Conservation (phyloP, 2,797 vertebrate species). For the Sebastes jordani region DNA sequence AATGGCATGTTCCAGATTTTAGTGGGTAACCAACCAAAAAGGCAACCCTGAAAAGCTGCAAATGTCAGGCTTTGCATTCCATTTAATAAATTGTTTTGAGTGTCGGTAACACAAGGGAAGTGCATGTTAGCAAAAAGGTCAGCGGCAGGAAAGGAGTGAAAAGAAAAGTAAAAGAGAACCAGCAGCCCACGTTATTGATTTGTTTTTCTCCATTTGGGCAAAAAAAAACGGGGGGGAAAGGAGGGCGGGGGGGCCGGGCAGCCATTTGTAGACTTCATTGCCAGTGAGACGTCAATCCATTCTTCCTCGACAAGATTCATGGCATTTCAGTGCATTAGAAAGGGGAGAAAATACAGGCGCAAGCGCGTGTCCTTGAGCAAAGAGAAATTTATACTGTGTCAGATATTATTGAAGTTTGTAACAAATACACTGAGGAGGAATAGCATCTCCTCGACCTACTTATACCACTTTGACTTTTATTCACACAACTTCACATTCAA, state of each 20-base stretch:
- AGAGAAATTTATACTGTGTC: conserved; percentile 74
- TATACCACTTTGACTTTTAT: conserved; percentile 43
- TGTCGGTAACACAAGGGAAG: conserved; percentile 60
- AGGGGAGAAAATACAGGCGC: conserved; percentile 38
- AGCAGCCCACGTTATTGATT: conserved; percentile 72
- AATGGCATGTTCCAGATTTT: conserved; percentile 60
- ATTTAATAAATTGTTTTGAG: conserved; percentile 66
- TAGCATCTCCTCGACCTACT: conserved; percentile 61
- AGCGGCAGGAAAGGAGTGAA: conserved; percentile 44
- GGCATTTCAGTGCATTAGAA: conserved; percentile 66
- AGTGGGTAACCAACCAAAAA: conserved; percentile 38
- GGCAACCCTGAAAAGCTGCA: conserved; percentile 41
- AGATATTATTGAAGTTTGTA: conserved; percentile 73
- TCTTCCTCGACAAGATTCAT: conserved; percentile 72
- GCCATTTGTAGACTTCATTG: conserved; percentile 74
- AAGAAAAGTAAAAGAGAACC: conserved; percentile 55
- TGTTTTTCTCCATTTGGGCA: conserved; percentile 62
- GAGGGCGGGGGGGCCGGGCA: not conserved
- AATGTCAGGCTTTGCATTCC: conserved; percentile 77
- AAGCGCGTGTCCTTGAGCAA: conserved; percentile 67
- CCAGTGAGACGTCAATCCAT: conserved; percentile 68
- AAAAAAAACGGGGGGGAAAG: not conserved
- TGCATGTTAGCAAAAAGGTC: conserved; percentile 73
- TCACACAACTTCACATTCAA: conserved; percentile 33
- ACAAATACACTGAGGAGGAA: conserved; percentile 63